phyloP scores from a whole-genome alignment of 2,888 invertebrate species.

The Endotricha flammealis region DNA sequence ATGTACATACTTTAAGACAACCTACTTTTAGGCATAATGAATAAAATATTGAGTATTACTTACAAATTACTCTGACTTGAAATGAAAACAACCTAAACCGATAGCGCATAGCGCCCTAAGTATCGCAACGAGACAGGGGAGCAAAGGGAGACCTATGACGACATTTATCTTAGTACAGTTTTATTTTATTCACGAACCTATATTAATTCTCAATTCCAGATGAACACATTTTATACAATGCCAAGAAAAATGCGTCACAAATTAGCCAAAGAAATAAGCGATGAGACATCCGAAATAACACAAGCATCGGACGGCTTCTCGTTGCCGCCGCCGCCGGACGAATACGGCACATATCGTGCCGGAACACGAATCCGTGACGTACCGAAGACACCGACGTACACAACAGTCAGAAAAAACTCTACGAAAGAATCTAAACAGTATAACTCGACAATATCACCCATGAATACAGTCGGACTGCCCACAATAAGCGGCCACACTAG shows the following conservation, averaged over 20 bases:
- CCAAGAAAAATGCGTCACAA: slow-evolving; percentile 64
- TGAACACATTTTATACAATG: slow-evolving; percentile 72
- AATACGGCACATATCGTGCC: slow-evolving; percentile 61
- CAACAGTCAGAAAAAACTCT: slow-evolving; percentile 50
- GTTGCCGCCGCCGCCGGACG: slow-evolving; percentile 68
- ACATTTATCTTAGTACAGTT: too few relatives aligned
- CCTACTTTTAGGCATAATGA: too few relatives aligned
- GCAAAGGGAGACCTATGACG: too few relatives aligned
- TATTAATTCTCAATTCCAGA: slow-evolving; percentile 47
- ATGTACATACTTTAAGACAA: too few relatives aligned
- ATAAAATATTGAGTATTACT: too few relatives aligned
- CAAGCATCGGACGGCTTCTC: slow-evolving; percentile 68
- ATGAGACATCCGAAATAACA: slow-evolving; percentile 62
- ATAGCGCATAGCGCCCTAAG: too few relatives aligned
- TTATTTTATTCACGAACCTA: too few relatives aligned
- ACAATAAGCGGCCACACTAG: slow-evolving; percentile 50
- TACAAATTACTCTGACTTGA: too few relatives aligned
- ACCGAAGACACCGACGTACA: slow-evolving; percentile 55
- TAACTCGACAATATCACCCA: slow-evolving; percentile 45
- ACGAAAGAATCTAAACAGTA: slow-evolving; percentile 43
- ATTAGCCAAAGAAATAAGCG: slow-evolving; percentile 54
- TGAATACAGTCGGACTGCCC: slow-evolving; percentile 65
- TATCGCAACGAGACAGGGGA: too few relatives aligned
- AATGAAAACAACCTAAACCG: too few relatives aligned
- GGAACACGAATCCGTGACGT: slow-evolving; percentile 58